A percentile compares a stretch with the other conserved stretches of the same genome.
These are phyloP conservation scores for Corythoichthys haematopterus DNA, from an alignment of 2,113 vertebrate genomes.

Conservation along the genomic window DNA sequence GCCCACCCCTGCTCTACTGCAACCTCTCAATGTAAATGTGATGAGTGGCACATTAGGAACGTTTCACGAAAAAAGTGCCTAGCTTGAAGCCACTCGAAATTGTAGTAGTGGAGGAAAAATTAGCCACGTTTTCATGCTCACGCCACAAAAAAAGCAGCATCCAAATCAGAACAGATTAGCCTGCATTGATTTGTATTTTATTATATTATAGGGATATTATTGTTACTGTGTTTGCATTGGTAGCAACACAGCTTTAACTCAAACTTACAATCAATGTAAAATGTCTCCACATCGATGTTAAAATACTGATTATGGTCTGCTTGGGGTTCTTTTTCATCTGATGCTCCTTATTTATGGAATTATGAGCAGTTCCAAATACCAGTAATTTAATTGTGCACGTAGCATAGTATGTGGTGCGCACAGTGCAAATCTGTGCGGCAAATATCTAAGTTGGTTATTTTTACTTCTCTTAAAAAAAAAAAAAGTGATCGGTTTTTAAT, in stretches of 20 bases:
- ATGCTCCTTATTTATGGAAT: neutral
- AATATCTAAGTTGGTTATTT: no score
- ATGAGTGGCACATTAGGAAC: neutral
- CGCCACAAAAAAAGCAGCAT: neutral
- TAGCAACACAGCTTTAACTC: neutral
- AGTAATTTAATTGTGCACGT: neutral
- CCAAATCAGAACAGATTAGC: neutral
- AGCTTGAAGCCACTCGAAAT: constrained; percentile 28
- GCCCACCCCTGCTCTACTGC: neutral
- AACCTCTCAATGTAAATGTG: neutral
- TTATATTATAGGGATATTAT: neutral
- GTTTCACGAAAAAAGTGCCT: constrained; percentile 36
- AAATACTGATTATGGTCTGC: neutral
- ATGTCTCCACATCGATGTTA: neutral
- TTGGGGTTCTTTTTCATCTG: neutral
- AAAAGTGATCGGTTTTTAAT: no score
- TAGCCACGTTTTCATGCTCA: neutral
- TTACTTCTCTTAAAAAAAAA: no score
- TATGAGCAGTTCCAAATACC: neutral
- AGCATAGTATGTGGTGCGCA: no score
- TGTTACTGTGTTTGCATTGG: neutral
- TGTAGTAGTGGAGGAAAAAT: neutral
- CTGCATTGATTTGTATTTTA: neutral
- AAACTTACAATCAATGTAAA: neutral
- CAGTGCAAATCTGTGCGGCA: no score